Evolutionary conservation across 2,888 invertebrate species (phyloP).

Genomic region (Dermolepida albohirtum): DNA sequence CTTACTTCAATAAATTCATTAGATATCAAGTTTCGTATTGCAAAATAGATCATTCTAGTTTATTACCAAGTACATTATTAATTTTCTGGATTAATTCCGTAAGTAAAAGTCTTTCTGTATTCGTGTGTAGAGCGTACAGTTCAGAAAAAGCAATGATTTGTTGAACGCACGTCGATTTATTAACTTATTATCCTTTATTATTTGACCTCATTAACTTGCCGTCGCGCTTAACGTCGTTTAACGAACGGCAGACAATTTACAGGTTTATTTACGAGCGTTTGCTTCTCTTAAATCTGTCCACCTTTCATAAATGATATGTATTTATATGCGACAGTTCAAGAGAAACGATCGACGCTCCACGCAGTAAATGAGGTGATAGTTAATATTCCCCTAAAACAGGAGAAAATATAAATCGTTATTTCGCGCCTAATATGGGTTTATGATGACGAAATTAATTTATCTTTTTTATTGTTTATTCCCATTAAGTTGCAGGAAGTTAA

Average conservation of each 20-base stretch:
- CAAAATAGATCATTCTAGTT: too few species aligned
- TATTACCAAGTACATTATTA: constrained; percentile 16
- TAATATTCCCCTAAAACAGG: too few species aligned
- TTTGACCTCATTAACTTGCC: constrained; percentile 53
- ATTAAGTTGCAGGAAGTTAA: too few species aligned
- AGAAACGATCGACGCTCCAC: too few species aligned
- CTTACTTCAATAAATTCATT: too few species aligned
- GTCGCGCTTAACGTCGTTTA: constrained; percentile 51
- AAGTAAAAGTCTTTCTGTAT: not conserved
- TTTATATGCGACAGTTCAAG: too few species aligned
- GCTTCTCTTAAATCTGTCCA: constrained; percentile 31
- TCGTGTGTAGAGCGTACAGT: not conserved
- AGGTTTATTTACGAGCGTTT: constrained; percentile 47
- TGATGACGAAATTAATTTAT: too few species aligned
- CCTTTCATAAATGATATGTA: constrained; percentile 28
- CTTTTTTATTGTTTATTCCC: too few species aligned
- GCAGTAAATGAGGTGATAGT: too few species aligned
- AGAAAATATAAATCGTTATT: too few species aligned
- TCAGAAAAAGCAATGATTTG: constrained; percentile 33
- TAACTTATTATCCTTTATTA: constrained; percentile 54
- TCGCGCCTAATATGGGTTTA: too few species aligned
- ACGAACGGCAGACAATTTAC: constrained; percentile 49
- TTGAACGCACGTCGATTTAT: constrained; percentile 48
- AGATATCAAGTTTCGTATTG: too few species aligned
- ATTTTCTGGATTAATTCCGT: constrained; percentile 30